Evolutionary conservation across 2,888 invertebrate genomes (phyloP).

Genomic region (Hedya salicella): DNA sequence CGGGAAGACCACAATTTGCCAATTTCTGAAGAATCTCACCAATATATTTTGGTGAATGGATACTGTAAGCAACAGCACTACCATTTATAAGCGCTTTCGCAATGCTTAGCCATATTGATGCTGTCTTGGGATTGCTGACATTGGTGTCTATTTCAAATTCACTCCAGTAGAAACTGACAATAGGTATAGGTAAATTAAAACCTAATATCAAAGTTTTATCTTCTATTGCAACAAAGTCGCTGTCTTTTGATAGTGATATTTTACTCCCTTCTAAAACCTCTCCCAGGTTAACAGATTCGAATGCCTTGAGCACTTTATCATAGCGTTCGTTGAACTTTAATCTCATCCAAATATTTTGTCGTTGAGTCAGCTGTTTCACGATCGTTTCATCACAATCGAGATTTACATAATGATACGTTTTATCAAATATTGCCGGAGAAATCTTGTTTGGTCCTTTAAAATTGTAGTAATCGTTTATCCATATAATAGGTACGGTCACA

Average conservation of each 20-base stretch:
- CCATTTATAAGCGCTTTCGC: conserved; percentile 32
- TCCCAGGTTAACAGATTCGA: conserved; percentile 14
- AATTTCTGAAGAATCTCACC: not conserved
- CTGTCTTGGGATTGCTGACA: not conserved
- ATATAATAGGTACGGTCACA: conserved; percentile 51
- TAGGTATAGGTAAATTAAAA: conserved; percentile 5
- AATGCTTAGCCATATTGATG: conserved; percentile 15
- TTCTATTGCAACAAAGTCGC: conserved; percentile 8
- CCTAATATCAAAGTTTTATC: conserved; percentile 10
- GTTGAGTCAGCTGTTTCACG: conserved; percentile 4
- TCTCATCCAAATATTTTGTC: conserved; percentile 35
- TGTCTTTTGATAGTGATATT: conserved; percentile 19
- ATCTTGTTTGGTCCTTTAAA: conserved; percentile 56
- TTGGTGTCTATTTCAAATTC: not conserved
- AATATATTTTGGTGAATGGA: not conserved
- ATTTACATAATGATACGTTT: conserved; percentile 4
- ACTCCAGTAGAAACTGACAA: conserved; percentile 8
- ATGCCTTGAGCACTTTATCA: conserved; percentile 5
- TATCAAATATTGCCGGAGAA: conserved; percentile 43
- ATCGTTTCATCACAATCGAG: not conserved
- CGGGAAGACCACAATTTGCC: not conserved
- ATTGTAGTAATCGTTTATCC: conserved; percentile 62
- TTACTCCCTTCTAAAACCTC: conserved; percentile 46
- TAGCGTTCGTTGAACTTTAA: conserved; percentile 6
- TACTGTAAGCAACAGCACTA: conserved; percentile 1